Percentiles rank a stretch among this genome's conserved stretches.
Evolutionary conservation across 2,797 vertebrate genomes (phyloP).

Genomic region (Acanthurus leucopareius): DNA sequence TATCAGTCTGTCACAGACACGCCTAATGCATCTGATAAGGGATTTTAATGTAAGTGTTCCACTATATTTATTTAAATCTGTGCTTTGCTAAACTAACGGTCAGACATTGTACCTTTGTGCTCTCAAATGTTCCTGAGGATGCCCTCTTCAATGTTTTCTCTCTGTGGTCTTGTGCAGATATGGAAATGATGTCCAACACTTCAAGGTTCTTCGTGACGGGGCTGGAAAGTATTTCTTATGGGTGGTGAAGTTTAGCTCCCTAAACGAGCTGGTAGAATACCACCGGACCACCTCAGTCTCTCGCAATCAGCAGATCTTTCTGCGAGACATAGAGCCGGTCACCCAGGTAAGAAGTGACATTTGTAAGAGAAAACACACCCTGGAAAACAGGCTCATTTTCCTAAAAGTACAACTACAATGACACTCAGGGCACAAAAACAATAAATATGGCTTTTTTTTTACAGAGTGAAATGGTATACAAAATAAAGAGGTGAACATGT

Average conservation of each 20-base stretch:
- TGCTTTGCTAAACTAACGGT: neutral
- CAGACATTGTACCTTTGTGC: neutral
- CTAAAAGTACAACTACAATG: no score
- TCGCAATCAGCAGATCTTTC: conserved; percentile 99
- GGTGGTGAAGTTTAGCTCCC: conserved; percentile 99
- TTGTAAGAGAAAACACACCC: neutral
- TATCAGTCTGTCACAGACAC: conserved; percentile 13
- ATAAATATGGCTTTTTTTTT: neutral
- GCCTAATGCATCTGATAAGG: conserved; percentile 27
- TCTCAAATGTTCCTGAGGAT: neutral
- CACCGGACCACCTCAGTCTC: conserved; percentile 98
- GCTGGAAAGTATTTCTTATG: conserved; percentile 99
- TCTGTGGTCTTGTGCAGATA: conserved; percentile 85
- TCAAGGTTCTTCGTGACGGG: conserved; percentile 98
- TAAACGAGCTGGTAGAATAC: conserved; percentile 99
- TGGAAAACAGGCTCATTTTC: neutral
- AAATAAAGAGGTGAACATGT: neutral
- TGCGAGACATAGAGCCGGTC: conserved; percentile 98
- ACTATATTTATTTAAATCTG: conserved; percentile 13
- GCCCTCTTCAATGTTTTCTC: neutral
- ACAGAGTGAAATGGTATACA: neutral
- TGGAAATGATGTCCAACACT: conserved; percentile 98
- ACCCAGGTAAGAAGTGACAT: conserved; percentile 88
- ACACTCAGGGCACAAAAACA: neutral
- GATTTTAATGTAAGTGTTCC: conserved; percentile 15